Evolutionary conservation across 2,113 vertebrate genomes (phyloP), one percentile per base, ranked within the genome.

Genomic region (Indri indri): DNA sequence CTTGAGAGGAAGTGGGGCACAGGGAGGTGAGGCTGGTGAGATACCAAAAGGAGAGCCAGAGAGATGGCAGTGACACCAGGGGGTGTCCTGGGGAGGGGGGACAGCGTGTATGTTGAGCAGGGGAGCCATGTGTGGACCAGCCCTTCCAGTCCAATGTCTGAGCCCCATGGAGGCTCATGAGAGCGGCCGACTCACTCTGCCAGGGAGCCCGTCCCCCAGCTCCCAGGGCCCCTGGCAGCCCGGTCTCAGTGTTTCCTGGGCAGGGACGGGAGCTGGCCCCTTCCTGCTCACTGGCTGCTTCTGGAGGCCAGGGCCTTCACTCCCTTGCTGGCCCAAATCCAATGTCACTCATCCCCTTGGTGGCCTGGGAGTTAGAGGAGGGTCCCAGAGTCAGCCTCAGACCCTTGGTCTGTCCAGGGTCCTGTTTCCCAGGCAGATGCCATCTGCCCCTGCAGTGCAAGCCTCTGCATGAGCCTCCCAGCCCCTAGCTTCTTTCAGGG

Each of bases 311-410:
- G 50, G 37, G 23, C n/a, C 47, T 65, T 34, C 74, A 32, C 52
- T 87, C 54, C 37, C 12, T 40, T 14, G 52, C 12, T 13, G 30
- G 25, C 65, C 79, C n/a, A 47, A 37, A 14, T 66, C 57, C 0
- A 0, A 0, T 57, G 68, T 74, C 50, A 12, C n/a, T 85, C 2
- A 0, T 34, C 4, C 8, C 13, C 88, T 90, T 0, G 34, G 65
- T 22, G 90, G 12, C 40, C 85, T 65, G 13, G 59, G 20, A 37
- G 12, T 77, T 30, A 74, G 65, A 70, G 37, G 61, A 57, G 25
- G 17, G 4, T 16, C 52, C n/a, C 82, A 4, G 20, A 47, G 61
- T 74, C 63, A 70, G 81, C 40, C 5, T 25, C 27, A 23, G 61
- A 20, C 10, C n/a, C 25, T 32, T 32, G 10, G 4, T 91, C 85